phyloP scores from a whole-genome alignment of 1,140 invertebrate species.

The Panagrolaimus sp. region DNA sequence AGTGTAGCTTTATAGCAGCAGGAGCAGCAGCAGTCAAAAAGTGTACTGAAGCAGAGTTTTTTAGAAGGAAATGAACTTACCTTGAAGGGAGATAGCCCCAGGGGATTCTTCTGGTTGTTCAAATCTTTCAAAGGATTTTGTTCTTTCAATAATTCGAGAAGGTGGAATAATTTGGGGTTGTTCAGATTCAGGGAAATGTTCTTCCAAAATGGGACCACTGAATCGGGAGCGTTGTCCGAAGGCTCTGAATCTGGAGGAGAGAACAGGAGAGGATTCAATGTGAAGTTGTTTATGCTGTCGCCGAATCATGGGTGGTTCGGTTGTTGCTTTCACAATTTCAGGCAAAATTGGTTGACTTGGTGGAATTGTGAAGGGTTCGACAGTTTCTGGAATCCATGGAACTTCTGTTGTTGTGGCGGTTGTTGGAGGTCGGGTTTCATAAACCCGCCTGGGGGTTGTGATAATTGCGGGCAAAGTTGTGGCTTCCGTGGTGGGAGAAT shows the following conservation, averaged over 20 bases:
- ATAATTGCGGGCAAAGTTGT: neutral
- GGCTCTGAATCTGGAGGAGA: neutral
- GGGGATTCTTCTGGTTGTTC: no score
- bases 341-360: neutral
- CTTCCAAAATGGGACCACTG: conserved; percentile 8
- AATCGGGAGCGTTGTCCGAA: neutral
- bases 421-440: neutral
- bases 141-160: neutral
- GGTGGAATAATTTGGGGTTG: neutral
- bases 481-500: neutral
- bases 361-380: neutral
- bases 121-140: no score
- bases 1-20: conserved; percentile 16
- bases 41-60: conserved; percentile 4
- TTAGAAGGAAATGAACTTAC: conserved; percentile 19
- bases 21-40: neutral
- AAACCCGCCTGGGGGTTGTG: neutral
- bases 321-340: neutral
- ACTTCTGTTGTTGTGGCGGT: neutral
- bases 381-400: neutral
- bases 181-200: neutral
- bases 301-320: neutral
- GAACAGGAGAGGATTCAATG: no score
- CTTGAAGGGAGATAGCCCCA: conserved; percentile 16
- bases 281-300: neutral